A percentile compares a stretch with the other conserved stretches of the same genome.
Evolutionary conservation across 2,888 invertebrate species (phyloP).

Genomic region (Holacanthella duospinosa): DNA sequence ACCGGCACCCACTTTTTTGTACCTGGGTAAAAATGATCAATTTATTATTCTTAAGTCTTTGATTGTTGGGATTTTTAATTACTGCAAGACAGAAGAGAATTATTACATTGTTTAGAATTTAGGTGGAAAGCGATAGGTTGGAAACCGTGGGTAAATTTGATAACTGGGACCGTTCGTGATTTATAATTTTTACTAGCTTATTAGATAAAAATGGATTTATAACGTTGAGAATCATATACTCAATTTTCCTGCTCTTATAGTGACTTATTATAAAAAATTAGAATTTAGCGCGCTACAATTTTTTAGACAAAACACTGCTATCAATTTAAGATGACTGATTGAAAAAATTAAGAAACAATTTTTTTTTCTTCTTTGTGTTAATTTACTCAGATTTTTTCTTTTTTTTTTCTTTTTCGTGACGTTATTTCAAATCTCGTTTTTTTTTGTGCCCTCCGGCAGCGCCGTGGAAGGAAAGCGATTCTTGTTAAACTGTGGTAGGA

Average conservation of each 20-base stretch:
- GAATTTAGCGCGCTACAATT: too few relatives aligned
- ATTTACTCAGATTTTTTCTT: not conserved
- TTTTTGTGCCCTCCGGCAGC: too few relatives aligned
- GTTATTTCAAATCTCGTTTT: too few relatives aligned
- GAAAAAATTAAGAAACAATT: not conserved
- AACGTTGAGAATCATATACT: not conserved
- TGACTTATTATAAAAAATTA: not conserved
- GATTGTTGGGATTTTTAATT: too few relatives aligned
- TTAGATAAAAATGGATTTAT: not conserved
- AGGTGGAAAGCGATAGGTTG: too few relatives aligned
- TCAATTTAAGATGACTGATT: not conserved
- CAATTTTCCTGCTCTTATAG: not conserved
- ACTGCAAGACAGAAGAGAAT: too few relatives aligned
- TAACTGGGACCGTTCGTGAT: not conserved
- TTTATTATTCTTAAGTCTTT: too few relatives aligned
- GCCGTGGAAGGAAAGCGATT: not conserved
- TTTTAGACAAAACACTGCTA: too few relatives aligned
- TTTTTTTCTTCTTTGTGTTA: not conserved
- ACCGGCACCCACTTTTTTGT: not conserved
- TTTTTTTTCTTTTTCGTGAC: too few relatives aligned
- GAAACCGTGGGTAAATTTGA: too few relatives aligned
- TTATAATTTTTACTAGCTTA: not conserved
- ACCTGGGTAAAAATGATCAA: slow-evolving; percentile 5
- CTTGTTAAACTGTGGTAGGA: not conserved
- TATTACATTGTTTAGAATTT: too few relatives aligned